Base-by-base conservation (phyloP, 2,113 vertebrate species). In the Piliocolobus tephrosceles region DNA sequence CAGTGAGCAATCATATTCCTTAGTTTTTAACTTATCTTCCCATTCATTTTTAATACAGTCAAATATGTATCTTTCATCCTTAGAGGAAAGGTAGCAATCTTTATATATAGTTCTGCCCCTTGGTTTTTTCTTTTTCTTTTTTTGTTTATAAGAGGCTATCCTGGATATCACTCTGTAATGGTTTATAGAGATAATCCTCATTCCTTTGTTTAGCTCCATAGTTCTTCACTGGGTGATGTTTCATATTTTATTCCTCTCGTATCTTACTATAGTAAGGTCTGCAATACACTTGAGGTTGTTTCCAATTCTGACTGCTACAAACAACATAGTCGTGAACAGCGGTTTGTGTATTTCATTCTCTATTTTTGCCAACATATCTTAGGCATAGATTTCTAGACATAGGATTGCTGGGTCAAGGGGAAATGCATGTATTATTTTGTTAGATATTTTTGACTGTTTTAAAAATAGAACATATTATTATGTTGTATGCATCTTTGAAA, bases 401-500 rank as follows among this genome's bases (percentile, higher is more conserved):
- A 17, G 18, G 6, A 57, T 83, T 92, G 16, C n/a, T 57, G 23
- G 17, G 10, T 61, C 35, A 23, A 84, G 96, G n/a, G 22, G 57
- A 57, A 90, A 90, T 88, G 12, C 1, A 17, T 45, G 23, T 43
- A 70, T 85, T 81, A 66, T 89, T 85, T 86, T 61, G 16, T 92
- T 64, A 79, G 35, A 32, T 61, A 50, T 75, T 84, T 86, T 73
- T 94, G 52, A 45, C 43, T 79, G 3, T 87, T 82, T 91, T 43
- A 88, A 89, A 94, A 76, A n/a, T 27, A 80, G 50, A 87, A 14
- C 14, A 40, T 30, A 64, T 20, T 23, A 52, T 78, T 83, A 76
- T 38, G 78, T 76, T 89, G 93, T 78, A 55, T 89, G 23, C 25
- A 58, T 79, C 38, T 78, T 75, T 78, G 50, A 97, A 94, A 84